Percentiles rank a stretch among this genome's conserved stretches.
phyloP scores from a whole-genome alignment of 2,113 vertebrate species.

The Dromaius novaehollandiae region DNA sequence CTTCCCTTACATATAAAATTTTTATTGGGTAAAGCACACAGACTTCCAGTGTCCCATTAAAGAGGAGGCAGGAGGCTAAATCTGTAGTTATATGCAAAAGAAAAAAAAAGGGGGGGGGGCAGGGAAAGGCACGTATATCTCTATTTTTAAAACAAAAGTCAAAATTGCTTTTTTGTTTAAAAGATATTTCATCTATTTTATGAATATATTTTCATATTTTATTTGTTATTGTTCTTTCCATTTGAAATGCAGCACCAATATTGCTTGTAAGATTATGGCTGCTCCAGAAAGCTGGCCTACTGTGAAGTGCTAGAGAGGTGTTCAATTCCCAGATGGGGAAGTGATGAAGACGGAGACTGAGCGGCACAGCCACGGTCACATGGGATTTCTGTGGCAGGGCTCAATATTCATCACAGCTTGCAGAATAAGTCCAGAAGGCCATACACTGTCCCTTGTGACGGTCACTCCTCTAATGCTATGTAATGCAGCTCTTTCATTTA shows the following conservation, averaged over 20 bases:
- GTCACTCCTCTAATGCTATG: not conserved
- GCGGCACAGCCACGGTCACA: not conserved
- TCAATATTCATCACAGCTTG: not conserved
- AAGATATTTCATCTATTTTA: not conserved
- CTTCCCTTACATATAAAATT: not conserved
- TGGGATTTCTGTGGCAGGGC: not conserved
- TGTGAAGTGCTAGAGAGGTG: not conserved
- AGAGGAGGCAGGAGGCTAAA: not conserved
- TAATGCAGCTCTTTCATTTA: constrained; percentile 39
- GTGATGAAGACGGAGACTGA: not conserved
- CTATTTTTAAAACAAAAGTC: not conserved
- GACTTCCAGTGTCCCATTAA: not conserved
- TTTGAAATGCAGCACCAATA: not conserved
- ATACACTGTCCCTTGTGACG: not conserved
- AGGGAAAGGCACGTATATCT: not conserved
- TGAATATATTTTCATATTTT: not conserved
- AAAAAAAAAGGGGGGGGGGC: fast-evolving
- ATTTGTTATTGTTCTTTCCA: not conserved
- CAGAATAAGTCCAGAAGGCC: not conserved
- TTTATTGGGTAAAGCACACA: not conserved
- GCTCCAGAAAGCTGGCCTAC: not conserved
- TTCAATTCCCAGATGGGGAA: fast-evolving
- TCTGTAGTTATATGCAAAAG: not conserved
- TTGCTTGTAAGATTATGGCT: not conserved
- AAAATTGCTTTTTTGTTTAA: not conserved